A percentile compares a stretch with the other conserved stretches of the same genome.
Conservation (phyloP, 2,888 invertebrate species). For the Pristionchus entomophagus region DNA sequence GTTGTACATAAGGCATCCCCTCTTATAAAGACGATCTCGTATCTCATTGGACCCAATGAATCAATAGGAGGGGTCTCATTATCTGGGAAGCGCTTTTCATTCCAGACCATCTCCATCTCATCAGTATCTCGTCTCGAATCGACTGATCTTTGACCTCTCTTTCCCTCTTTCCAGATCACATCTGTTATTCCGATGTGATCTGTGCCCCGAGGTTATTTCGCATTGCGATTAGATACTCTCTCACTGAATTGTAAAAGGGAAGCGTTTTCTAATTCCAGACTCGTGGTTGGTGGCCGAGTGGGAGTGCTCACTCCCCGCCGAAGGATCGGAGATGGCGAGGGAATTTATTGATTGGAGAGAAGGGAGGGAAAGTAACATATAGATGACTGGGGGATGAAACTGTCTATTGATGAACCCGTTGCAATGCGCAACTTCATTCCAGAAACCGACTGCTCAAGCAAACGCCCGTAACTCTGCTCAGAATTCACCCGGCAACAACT, state of each 20-base stretch:
- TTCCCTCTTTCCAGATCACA: constrained; percentile 10
- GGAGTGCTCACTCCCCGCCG: constrained; percentile 51
- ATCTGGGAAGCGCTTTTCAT: constrained; percentile 42
- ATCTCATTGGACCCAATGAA: background rate
- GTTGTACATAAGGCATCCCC: constrained; percentile 9
- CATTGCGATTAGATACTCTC: background rate
- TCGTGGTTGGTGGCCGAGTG: constrained; percentile 13
- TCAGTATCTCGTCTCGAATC: background rate
- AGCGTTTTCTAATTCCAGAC: constrained; percentile 41
- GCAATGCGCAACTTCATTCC: constrained; percentile 41
- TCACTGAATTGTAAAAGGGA: background rate
- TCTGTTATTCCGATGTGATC: background rate
- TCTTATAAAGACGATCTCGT: constrained; percentile 37
- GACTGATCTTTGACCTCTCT: background rate
- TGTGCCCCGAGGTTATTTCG: background rate
- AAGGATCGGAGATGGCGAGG: constrained; percentile 49
- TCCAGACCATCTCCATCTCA: constrained; percentile 24
- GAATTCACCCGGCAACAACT: constrained; percentile 29
- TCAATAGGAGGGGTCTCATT: constrained; percentile 11
- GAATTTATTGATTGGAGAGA: background rate
- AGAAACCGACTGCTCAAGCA: constrained; percentile 19
- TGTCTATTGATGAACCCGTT: constrained; percentile 16
- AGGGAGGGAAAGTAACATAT: background rate
- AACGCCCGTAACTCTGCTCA: background rate
- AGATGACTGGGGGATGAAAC: background rate